Conservation (phyloP, 2,797 vertebrate species). For the Myotis findleyi region DNA sequence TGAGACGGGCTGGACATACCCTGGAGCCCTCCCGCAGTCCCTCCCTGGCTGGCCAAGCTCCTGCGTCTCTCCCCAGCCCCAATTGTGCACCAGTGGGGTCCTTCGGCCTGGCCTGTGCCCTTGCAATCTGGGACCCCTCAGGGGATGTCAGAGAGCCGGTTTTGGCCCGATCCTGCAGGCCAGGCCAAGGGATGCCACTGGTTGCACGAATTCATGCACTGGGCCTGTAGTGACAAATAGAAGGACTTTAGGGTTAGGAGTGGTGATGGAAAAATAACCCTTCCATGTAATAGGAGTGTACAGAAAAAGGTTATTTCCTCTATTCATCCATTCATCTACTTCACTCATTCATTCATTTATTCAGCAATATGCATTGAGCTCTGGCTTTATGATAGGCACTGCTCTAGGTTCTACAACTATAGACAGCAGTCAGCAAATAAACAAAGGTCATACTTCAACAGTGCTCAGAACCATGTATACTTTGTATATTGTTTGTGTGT, state of each 20-base stretch:
- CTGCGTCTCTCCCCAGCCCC: too few relatives aligned
- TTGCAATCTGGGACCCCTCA: too few relatives aligned
- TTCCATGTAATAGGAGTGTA: neutral
- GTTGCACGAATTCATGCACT: too few relatives aligned
- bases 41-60: too few relatives aligned
- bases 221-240: neutral
- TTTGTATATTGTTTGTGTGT: neutral
- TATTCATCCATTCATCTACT: neutral
- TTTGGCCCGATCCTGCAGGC: too few relatives aligned
- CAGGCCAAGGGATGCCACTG: too few relatives aligned
- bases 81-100: too few relatives aligned
- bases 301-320: conserved; percentile 10
- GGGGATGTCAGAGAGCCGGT: too few relatives aligned
- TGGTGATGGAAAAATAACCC: neutral
- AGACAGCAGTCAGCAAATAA: neutral
- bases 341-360: neutral
- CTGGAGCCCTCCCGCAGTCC: too few relatives aligned
- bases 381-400: neutral
- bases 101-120: too few relatives aligned
- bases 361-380: neutral
- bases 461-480: neutral
- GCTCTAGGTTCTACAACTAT: neutral
- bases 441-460: neutral
- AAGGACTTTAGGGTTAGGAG: neutral
- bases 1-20: too few relatives aligned